These are phyloP conservation scores for Toxostoma redivivum DNA, from an alignment of 2,113 vertebrate species.

Conservation along the genomic window DNA sequence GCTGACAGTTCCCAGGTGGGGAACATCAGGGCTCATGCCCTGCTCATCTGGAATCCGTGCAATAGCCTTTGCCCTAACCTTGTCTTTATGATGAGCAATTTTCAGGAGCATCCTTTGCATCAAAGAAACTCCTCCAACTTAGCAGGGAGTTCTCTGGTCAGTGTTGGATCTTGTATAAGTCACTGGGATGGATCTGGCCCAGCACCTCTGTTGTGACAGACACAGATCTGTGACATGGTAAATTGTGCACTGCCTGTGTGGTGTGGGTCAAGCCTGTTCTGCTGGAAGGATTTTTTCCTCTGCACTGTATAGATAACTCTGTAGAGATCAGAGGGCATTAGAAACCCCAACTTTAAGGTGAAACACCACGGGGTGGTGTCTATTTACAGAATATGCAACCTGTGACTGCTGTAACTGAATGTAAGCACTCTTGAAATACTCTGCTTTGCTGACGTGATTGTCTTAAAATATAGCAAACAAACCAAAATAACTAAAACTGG, in stretches of 20 bases:
- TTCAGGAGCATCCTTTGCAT: not conserved
- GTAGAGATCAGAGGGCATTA: slow-evolving; percentile 37
- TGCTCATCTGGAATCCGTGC: not conserved
- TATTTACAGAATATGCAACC: slow-evolving; percentile 35
- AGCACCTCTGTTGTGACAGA: not conserved
- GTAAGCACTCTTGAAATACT: slow-evolving; percentile 39
- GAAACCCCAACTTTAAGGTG: not conserved
- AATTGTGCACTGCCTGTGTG: not conserved
- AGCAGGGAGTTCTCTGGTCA: not conserved
- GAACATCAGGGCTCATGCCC: not conserved
- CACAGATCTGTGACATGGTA: fast-evolving
- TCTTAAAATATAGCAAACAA: slow-evolving; percentile 47
- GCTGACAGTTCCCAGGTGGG: no score
- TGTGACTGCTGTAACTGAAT: slow-evolving; percentile 41
- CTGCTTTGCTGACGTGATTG: slow-evolving; percentile 36
- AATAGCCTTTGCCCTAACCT: not conserved
- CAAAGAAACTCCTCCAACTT: not conserved
- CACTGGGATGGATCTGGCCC: not conserved
- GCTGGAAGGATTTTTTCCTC: not conserved
- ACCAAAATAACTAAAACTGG: slow-evolving; percentile 48
- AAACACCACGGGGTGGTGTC: slow-evolving; percentile 9
- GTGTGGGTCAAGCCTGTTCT: not conserved
- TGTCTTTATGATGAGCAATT: not conserved
- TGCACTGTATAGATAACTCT: slow-evolving; percentile 23
- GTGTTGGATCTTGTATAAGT: not conserved